Conservation (phyloP, 2,797 vertebrate genomes). For the Characodon lateralis region DNA sequence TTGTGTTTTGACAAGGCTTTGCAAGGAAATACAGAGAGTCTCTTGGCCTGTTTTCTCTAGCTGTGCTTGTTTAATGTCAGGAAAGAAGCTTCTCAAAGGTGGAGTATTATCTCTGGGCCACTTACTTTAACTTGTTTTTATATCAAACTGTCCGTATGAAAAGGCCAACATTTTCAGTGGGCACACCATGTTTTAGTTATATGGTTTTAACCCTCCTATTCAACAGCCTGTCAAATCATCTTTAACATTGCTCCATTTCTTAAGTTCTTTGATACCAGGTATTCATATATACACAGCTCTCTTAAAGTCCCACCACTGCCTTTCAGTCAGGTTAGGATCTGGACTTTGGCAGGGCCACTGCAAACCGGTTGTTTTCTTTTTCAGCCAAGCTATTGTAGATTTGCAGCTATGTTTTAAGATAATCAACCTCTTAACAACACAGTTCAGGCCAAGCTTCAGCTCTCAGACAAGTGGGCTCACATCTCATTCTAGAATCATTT, state of each 20-base stretch:
- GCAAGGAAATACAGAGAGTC: constrained; percentile 1
- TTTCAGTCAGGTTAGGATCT: background rate
- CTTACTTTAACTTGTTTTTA: background rate
- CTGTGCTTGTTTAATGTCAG: constrained; percentile 4
- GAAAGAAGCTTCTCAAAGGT: background rate
- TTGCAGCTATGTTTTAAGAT: background rate
- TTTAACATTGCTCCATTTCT: too few relatives aligned
- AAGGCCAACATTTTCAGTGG: background rate
- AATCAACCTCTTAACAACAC: background rate
- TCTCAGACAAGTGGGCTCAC: background rate
- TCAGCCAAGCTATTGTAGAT: background rate
- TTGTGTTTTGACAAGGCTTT: constrained; percentile 32
- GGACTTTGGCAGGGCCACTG: background rate
- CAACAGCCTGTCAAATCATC: background rate
- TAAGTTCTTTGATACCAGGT: background rate
- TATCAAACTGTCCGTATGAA: background rate
- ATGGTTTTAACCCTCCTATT: background rate
- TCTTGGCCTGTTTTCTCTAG: background rate
- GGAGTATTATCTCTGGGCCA: background rate
- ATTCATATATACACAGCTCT: background rate
- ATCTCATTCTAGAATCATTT: background rate
- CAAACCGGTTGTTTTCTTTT: background rate
- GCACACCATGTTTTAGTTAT: background rate
- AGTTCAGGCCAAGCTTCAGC: background rate
- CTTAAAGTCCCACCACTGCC: background rate